These are phyloP conservation scores for Sepiola atlantica DNA, from an alignment of 2,888 invertebrate genomes.

Conservation along the genomic window DNA sequence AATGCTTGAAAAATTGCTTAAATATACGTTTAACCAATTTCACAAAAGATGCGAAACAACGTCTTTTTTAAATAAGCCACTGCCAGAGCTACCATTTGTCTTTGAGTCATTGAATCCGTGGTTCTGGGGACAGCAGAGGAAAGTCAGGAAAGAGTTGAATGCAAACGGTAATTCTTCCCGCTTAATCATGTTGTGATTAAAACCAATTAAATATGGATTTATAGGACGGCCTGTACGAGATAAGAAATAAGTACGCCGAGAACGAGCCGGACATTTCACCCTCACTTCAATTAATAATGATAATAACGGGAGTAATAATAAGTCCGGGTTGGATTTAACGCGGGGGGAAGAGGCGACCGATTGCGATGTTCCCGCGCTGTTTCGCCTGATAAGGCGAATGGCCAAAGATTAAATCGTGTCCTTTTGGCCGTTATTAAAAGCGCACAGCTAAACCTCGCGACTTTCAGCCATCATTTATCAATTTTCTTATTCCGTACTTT, in stretches of 20 bases:
- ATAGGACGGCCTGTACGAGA: neutral
- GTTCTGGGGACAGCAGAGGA: neutral
- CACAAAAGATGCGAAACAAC: neutral
- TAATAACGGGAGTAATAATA: neutral
- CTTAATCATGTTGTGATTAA: neutral
- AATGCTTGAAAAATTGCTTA: neutral
- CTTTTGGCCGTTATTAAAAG: neutral
- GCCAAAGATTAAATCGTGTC: neutral
- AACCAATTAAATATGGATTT: slow-evolving; percentile 9
- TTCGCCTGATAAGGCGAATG: neutral
- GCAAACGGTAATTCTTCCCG: neutral
- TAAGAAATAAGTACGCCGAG: neutral
- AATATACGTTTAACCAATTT: neutral
- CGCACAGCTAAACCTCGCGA: neutral
- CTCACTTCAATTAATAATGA: neutral
- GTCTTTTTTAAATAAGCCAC: neutral
- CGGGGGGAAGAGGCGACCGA: neutral
- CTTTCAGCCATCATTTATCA: neutral
- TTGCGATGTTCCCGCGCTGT: neutral
- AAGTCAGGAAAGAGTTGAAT: neutral
- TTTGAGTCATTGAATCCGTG: neutral
- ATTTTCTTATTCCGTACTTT: neutral
- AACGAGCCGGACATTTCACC: neutral
- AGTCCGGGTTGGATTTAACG: neutral
- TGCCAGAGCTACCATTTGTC: neutral